phyloP scores from a whole-genome alignment of 2,113 vertebrate species.

The Peucedramus taeniatus region DNA sequence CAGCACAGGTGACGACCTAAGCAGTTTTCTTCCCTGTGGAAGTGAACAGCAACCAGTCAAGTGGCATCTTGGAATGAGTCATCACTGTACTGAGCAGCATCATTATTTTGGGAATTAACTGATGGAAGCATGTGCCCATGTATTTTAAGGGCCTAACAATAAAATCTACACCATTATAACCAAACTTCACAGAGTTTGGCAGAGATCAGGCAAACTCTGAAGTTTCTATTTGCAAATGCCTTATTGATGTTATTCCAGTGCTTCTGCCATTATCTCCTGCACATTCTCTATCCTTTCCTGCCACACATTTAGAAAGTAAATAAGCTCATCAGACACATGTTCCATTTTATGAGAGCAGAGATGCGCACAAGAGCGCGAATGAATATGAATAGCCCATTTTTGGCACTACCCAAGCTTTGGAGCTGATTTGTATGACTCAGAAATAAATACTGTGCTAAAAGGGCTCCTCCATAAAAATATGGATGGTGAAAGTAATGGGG shows the following conservation, averaged over 20 bases:
- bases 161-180: neutral
- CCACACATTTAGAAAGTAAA: slow-evolving; percentile 53
- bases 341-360: slow-evolving; percentile 39
- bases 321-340: slow-evolving; percentile 50
- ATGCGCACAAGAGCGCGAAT: slow-evolving; percentile 30
- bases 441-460: slow-evolving; percentile 43
- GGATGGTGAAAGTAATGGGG: neutral
- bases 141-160: neutral
- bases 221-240: slow-evolving; percentile 9
- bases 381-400: slow-evolving; percentile 57
- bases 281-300: slow-evolving; percentile 23
- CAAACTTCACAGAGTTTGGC: neutral
- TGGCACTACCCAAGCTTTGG: slow-evolving; percentile 38
- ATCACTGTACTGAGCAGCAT: neutral
- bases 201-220: neutral
- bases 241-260: slow-evolving; percentile 25
- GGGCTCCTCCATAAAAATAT: neutral
- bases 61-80: slow-evolving; percentile 7
- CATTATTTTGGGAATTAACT: slow-evolving; percentile 18
- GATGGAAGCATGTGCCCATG: neutral
- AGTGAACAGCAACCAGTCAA: neutral
- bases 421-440: slow-evolving; percentile 54
- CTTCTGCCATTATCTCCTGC: neutral
- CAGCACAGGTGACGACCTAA: neutral
- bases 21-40: neutral